A percentile compares a stretch with the other conserved stretches of the same genome.
Evolutionary conservation across 2,797 vertebrate species (phyloP).

Genomic region (Delichon dasypus): DNA sequence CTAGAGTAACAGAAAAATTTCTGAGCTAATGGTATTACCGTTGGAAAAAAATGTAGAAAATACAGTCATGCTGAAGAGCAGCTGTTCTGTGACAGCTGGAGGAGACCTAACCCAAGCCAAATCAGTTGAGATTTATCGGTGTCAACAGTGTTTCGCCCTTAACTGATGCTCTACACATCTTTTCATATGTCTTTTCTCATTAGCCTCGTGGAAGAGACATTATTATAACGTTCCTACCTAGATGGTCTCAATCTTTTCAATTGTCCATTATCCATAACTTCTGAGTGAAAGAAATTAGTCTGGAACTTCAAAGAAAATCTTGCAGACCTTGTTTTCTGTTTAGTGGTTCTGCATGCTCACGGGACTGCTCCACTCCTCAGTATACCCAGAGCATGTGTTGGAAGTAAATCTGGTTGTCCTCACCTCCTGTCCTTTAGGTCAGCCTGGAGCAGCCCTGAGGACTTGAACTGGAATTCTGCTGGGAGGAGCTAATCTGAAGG

Average conservation of each 20-base stretch:
- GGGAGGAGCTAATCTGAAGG: neutral
- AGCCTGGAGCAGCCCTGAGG: neutral
- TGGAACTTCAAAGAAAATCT: neutral
- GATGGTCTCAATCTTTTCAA: neutral
- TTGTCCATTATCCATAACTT: neutral
- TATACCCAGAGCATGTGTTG: neutral
- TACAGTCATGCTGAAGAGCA: neutral
- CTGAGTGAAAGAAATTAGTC: neutral
- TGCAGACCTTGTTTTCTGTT: neutral
- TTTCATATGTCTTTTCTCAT: neutral
- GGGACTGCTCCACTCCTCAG: neutral
- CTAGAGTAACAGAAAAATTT: neutral
- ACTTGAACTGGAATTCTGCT: neutral
- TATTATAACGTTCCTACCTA: neutral
- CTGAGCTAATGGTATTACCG: neutral
- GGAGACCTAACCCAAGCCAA: neutral
- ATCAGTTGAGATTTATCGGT: constrained; percentile 1
- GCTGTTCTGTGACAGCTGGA: neutral
- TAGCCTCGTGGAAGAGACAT: neutral
- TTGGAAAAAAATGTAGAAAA: neutral
- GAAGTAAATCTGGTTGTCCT: neutral
- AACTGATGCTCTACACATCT: neutral
- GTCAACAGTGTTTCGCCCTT: neutral
- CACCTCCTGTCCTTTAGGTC: neutral
- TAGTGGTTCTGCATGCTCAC: neutral